phyloP scores from a whole-genome alignment of 2,888 invertebrate species.

The Spisula subtruncata region DNA sequence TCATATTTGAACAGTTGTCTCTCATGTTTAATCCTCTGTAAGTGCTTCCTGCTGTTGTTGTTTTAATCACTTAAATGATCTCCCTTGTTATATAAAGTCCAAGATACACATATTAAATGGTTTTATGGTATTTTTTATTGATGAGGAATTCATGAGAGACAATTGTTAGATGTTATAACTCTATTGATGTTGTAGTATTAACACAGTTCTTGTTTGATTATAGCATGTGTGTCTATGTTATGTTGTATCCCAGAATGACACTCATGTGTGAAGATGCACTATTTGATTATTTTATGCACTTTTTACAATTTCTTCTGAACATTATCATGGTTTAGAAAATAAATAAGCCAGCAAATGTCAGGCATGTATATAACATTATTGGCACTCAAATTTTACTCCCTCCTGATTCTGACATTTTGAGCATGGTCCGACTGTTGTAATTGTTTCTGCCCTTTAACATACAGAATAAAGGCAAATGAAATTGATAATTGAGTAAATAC shows the following conservation, averaged over 20 bases:
- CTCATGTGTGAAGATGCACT: conserved; percentile 4
- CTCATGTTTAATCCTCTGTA: neutral
- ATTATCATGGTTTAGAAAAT: neutral
- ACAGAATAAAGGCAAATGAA: too few relatives aligned
- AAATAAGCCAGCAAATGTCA: too few relatives aligned
- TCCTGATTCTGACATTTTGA: too few relatives aligned
- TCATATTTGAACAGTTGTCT: neutral
- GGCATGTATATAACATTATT: too few relatives aligned
- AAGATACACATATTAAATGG: too few relatives aligned
- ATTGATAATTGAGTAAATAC: too few relatives aligned
- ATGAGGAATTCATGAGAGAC: neutral
- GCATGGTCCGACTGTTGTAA: too few relatives aligned
- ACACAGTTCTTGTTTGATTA: neutral
- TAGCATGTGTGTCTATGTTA: neutral
- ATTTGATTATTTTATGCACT: neutral
- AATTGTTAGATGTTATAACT: conserved; percentile 1
- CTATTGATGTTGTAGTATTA: conserved; percentile 16
- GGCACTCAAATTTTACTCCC: too few relatives aligned
- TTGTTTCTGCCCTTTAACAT: too few relatives aligned
- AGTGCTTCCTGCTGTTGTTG: neutral
- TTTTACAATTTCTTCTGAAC: neutral
- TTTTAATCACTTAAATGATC: too few relatives aligned
- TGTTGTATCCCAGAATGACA: neutral
- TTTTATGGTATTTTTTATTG: too few relatives aligned
- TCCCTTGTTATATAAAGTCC: too few relatives aligned